Base-by-base conservation (phyloP, 1,140 invertebrate species). In the Pemphigus obesinymphae region DNA sequence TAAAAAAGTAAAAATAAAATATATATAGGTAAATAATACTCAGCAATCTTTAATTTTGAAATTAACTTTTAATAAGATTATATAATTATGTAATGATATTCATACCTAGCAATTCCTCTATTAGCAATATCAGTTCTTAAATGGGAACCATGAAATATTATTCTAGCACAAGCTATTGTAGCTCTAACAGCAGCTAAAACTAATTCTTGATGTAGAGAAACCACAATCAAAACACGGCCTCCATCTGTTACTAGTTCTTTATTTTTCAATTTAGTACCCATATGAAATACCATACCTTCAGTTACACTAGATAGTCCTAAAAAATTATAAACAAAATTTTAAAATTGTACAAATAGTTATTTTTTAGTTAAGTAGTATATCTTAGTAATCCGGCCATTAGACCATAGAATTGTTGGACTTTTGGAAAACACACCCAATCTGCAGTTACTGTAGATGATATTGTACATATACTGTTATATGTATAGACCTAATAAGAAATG, bases 121-220 rank as follows among this genome's bases (percentile, higher is more conserved):
- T 93, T 90, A 8, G 93, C 97, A 86, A 99, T 99, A 86, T 99
- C 97, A 82, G 88, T 93, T 83, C 97, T 89, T 86, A 91, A 95
- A 86, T 96, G 95, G 50, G 91, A 92, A 6, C 95, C 95, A 20
- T 93, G 91, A 88, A 98, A 98, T 34, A 89, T 86, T 68, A 99
- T 92, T 29, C 87, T 86, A n/a, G 88, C 86, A 50, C 92, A 94
- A 31, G 92, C 89, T 78, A 88, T 86, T 1, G 92, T 92, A 3
- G 95, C 93, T 84, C 90, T 90, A 0, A 92, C 91, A 4, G 93
- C 92, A 4, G 95, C 94, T 34, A 88, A 86, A 26, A 90, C 87
- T n/a, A 97, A 89, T 20, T 91, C 89, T 26, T 88, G 85, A 8
- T 91, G 92, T 26, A 92, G 84, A 5, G 92, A 92, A 20, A 96